Evolutionary conservation across 2,113 vertebrate species (phyloP), one percentile per base, ranked within the genome.

Genomic region (Takifugu bimaculatus): DNA sequence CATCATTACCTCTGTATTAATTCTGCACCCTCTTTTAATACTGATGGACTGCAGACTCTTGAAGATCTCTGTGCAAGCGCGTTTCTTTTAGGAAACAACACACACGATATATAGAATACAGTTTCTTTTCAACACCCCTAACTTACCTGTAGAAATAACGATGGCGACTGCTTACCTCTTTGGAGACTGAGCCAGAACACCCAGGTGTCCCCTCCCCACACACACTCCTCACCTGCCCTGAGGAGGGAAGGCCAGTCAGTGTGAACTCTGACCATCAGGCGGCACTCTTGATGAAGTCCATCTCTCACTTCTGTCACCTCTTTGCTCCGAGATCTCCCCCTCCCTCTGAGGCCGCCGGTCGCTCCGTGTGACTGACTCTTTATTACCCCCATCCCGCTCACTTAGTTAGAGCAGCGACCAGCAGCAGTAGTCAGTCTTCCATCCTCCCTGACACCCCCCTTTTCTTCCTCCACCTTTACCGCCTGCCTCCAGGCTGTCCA

Each of bases 281-380:
- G 59, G 51, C 50, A 48, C 60, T 69, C 63, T 68, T 86, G 80
- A 88, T 87, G 79, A 83, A 86, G 70, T 76, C 71, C 69, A 85
- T 87, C 75, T 70, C 72, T 82, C 77, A 85, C 70, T 74, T 69
- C 68, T 82, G 74, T 77, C 79, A 84, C 67, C 59, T 67, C 48
- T 44, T 55, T 26, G 47, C 55, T 60, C 68, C 45, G 7, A 26
- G 47, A 10, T 64, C 55, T 5, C 15, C 13, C 4, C 28, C 28
- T 47, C 15, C 43, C 57, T 62, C 71, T 6, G 29, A 73, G 74
- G 74, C 74, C 57, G 63, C 79, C 26, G n/a, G 27, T 69, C 43
- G 13, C 64, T 68, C 73, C 20, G 52, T 71, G 79, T 52, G 75
- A 77, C 83, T 42, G 55, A 53, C 57, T 66, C 78, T 79, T 77